Percentiles rank a stretch among this genome's conserved stretches.
These are phyloP conservation scores for Teleogryllus occipitalis DNA, from an alignment of 1,140 invertebrate species.

Conservation along the genomic window DNA sequence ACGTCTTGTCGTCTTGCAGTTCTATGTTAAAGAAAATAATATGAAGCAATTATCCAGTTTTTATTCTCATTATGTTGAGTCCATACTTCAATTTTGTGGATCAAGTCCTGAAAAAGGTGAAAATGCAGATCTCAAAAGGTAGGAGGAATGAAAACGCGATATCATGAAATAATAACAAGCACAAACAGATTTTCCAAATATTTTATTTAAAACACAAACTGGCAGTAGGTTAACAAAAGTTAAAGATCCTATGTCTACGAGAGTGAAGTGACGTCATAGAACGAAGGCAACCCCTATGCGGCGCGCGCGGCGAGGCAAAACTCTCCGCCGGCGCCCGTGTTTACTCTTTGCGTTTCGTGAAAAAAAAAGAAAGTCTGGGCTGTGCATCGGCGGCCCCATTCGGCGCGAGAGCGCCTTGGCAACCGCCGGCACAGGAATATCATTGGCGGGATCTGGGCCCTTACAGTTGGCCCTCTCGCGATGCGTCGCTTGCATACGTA, in stretches of 20 bases:
- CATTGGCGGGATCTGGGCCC: not conserved
- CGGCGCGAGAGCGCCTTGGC: not conserved
- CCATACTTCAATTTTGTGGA: no score
- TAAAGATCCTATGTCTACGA: not conserved
- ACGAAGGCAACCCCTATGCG: not conserved
- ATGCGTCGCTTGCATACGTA: no score
- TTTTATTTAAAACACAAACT: slow-evolving; percentile 2
- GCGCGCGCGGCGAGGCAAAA: not conserved
- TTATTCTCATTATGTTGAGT: no score
- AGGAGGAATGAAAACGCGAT: no score
- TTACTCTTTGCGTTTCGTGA: not conserved
- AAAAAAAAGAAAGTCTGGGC: not conserved
- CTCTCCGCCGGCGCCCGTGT: not conserved
- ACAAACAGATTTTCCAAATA: not conserved
- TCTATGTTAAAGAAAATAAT: no score
- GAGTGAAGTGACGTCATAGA: not conserved
- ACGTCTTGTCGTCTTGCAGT: no score
- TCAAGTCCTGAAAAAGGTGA: no score
- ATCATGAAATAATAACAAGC: not conserved
- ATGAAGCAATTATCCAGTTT: no score
- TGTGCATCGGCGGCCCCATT: not conserved
- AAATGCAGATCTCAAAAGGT: no score
- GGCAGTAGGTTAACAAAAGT: not conserved
- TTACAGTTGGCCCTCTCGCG: not conserved
- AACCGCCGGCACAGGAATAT: not conserved